Evolutionary conservation across 2,888 invertebrate species (phyloP).

Genomic region (Metellina segmentata): DNA sequence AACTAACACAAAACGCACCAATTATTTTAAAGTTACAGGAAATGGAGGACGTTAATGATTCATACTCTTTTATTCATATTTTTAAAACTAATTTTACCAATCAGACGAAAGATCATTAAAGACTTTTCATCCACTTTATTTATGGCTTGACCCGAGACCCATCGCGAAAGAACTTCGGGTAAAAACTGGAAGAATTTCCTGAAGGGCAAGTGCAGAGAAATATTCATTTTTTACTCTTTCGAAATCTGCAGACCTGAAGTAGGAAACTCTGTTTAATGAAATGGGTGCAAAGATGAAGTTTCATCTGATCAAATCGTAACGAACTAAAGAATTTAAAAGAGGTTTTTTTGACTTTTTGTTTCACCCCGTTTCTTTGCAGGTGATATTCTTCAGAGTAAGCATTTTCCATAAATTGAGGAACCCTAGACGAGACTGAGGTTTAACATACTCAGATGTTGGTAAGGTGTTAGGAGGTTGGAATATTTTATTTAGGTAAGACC

Average conservation of each 20-base stretch:
- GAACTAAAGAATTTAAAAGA: conserved; percentile 4
- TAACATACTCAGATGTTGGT: background rate
- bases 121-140: background rate
- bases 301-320: background rate
- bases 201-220: background rate
- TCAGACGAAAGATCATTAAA: background rate
- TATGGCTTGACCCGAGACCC: background rate
- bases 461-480: background rate
- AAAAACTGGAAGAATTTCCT: background rate
- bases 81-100: background rate
- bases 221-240: background rate
- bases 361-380: background rate
- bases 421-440: background rate
- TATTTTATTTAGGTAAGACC: background rate
- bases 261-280: background rate
- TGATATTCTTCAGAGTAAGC: background rate
- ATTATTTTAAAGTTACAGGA: background rate
- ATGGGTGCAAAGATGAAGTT: background rate
- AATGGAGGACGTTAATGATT: background rate
- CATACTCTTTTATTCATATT: background rate
- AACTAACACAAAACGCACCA: background rate
- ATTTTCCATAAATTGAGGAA: background rate
- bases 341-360: background rate
- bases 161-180: background rate
- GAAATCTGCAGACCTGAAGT: background rate